phyloP scores from a whole-genome alignment of 2,888 invertebrate species.

The Oithona nana region DNA sequence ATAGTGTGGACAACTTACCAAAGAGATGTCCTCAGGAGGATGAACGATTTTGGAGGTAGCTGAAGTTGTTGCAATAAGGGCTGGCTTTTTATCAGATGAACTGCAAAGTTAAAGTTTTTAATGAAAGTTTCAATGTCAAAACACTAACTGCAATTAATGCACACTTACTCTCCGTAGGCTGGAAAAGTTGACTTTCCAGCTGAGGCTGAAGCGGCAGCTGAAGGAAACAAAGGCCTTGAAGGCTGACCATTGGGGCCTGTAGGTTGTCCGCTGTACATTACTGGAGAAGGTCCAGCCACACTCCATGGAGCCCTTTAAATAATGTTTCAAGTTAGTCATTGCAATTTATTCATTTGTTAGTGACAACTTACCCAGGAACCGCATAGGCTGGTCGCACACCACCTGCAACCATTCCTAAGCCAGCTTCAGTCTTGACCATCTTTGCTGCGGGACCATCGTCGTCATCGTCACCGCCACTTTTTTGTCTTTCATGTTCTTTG shows the following conservation, averaged over 20 bases:
- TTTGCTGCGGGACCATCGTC: constrained; percentile 21
- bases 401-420: not conserved
- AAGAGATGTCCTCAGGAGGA: constrained; percentile 75
- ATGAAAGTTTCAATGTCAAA: no score
- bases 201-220: constrained; percentile 31
- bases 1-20: no score
- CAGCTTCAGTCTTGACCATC: constrained; percentile 17
- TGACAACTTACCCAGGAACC: not conserved
- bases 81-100: constrained; percentile 20
- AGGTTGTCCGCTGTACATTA: constrained; percentile 15
- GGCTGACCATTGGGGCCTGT: constrained; percentile 25
- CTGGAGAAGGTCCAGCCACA: constrained; percentile 18
- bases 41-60: constrained; percentile 77
- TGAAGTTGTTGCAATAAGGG: constrained; percentile 48
- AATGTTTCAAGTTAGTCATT: not conserved
- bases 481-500: constrained; percentile 78
- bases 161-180: constrained; percentile 8
- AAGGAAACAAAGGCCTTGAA: constrained; percentile 57
- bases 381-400: not conserved
- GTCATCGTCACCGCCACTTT: constrained; percentile 27
- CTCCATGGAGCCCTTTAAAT: constrained; percentile 16
- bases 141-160: no score
- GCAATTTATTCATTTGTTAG: no score
- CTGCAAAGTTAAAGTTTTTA: no score
- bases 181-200: constrained; percentile 12